These are phyloP conservation scores for Automeris io DNA, from an alignment of 2,888 invertebrate genomes.

Conservation along the genomic window DNA sequence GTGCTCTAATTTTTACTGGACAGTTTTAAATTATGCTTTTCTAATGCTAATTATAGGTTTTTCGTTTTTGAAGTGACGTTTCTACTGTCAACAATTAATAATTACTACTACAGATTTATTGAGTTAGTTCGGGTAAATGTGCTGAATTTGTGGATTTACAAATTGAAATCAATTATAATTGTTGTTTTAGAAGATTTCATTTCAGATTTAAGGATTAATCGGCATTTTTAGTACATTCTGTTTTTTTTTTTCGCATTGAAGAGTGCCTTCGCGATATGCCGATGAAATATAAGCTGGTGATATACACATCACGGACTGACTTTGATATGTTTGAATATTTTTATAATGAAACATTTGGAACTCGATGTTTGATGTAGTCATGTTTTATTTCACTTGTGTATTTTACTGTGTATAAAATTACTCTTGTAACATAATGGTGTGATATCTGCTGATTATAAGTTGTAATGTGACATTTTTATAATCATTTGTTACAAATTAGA, in stretches of 20 bases:
- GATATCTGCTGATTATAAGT: neutral
- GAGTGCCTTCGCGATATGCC: slow-evolving; percentile 62
- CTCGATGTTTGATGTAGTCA: neutral
- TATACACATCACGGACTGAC: slow-evolving; percentile 54
- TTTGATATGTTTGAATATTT: slow-evolving; percentile 57
- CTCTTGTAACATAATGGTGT: neutral
- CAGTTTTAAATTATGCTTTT: neutral
- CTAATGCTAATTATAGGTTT: neutral
- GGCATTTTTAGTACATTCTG: no score
- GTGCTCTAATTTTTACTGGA: neutral
- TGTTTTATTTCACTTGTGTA: no score
- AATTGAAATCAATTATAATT: no score
- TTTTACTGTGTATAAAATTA: neutral
- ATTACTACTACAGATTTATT: no score
- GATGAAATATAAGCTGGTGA: slow-evolving; percentile 35
- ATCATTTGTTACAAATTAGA: no score
- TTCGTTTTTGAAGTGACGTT: neutral
- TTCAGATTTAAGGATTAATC: no score
- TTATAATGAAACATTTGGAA: slow-evolving; percentile 36
- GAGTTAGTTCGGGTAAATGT: no score
- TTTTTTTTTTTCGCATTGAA: slow-evolving; percentile 48
- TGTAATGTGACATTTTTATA: no score
- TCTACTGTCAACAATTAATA: no score
- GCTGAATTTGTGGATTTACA: no score
- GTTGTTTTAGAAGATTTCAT: no score